Conservation (phyloP, 2,797 vertebrate genomes). For the Ispidina lecontei region DNA sequence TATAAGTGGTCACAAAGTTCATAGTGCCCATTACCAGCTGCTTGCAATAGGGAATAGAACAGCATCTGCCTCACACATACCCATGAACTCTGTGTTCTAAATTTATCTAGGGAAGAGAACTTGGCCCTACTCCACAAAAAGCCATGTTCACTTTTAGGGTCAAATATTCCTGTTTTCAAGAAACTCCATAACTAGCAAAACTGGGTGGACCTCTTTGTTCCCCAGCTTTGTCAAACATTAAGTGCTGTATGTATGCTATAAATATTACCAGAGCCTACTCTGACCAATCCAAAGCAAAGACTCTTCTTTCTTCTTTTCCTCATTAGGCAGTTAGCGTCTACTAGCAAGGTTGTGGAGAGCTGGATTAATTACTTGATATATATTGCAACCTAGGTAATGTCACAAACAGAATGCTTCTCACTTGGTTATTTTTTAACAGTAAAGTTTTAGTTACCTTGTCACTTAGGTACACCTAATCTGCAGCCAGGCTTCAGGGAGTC, state of each 20-base stretch:
- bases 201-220: neutral
- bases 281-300: neutral
- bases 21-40: neutral
- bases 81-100: neutral
- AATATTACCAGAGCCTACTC: neutral
- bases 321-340: neutral
- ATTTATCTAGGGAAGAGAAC: neutral
- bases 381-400: neutral
- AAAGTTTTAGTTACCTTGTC: neutral
- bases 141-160: neutral
- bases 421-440: neutral
- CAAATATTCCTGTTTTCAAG: neutral
- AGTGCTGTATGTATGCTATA: neutral
- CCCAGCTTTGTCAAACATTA: neutral
- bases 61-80: neutral
- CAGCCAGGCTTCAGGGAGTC: neutral
- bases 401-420: neutral
- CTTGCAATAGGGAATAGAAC: neutral
- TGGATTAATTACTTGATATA: neutral
- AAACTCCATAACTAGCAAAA: neutral
- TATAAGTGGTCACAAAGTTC: neutral
- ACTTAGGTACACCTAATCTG: neutral
- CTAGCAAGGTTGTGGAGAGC: neutral
- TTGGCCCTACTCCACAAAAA: neutral
- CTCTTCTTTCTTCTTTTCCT: neutral